Conservation (phyloP, 2,113 vertebrate genomes). For the Rhinolophus ferrumequinum region DNA sequence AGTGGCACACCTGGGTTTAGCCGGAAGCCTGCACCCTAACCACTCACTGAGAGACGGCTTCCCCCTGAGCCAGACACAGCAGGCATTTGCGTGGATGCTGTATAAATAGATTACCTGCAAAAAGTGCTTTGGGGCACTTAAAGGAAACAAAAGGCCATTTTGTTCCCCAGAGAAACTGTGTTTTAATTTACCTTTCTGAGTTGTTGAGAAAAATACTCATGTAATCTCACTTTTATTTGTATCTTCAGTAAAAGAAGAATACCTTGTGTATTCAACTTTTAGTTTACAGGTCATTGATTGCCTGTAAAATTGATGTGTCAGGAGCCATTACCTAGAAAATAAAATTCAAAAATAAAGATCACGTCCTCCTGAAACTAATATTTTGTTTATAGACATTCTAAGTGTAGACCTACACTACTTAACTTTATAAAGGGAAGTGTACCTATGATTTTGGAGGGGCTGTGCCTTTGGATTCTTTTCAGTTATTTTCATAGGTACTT, state of each 20-base stretch:
- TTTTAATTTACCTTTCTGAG: slow-evolving; percentile 6
- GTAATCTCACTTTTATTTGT: background rate
- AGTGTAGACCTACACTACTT: background rate
- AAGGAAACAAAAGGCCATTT: background rate
- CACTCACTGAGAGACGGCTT: background rate
- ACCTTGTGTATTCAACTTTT: background rate
- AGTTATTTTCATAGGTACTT: background rate
- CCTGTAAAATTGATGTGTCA: background rate
- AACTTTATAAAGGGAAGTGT: background rate
- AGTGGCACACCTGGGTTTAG: background rate
- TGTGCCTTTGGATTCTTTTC: background rate
- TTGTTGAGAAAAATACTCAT: background rate
- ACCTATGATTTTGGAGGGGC: background rate
- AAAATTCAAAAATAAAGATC: slow-evolving; percentile 31
- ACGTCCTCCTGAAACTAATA: background rate
- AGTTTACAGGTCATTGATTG: background rate
- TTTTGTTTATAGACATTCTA: background rate
- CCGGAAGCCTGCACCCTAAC: fast-evolving
- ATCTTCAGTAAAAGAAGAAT: background rate
- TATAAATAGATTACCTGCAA: background rate
- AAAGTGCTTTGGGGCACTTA: background rate
- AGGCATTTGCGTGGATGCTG: background rate
- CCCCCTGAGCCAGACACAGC: background rate
- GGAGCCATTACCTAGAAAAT: background rate
- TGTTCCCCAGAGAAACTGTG: background rate